phyloP scores from a whole-genome alignment of 2,797 vertebrate genomes.

The Amphiprion clarkii region DNA sequence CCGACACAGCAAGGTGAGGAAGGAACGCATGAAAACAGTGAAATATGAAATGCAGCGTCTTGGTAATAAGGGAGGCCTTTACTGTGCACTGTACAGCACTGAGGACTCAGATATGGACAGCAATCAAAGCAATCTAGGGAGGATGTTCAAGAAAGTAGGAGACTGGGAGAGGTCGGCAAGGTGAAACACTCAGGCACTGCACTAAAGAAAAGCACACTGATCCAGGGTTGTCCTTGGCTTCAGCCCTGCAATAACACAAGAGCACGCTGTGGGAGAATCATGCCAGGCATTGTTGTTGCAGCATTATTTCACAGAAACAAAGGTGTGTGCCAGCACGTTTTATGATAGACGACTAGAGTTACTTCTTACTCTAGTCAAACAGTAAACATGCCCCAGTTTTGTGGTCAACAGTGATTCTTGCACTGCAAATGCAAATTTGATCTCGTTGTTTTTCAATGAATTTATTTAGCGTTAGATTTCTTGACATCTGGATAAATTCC shows the following conservation, averaged over 20 bases:
- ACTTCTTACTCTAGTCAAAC: background rate
- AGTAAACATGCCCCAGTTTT: background rate
- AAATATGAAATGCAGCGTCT: background rate
- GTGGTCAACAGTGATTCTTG: background rate
- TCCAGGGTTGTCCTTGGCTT: slow-evolving; percentile 53
- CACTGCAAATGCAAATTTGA: background rate
- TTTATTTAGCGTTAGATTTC: background rate
- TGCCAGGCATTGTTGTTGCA: slow-evolving; percentile 15
- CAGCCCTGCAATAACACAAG: slow-evolving; percentile 24
- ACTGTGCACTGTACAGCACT: background rate
- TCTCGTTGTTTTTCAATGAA: background rate
- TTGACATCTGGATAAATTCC: background rate
- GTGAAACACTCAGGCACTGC: slow-evolving; percentile 35
- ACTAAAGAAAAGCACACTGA: slow-evolving; percentile 15
- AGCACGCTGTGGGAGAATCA: background rate
- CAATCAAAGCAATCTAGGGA: slow-evolving; percentile 1
- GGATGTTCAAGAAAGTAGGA: slow-evolving; percentile 2
- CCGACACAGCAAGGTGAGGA: slow-evolving; percentile 2
- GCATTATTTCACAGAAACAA: slow-evolving; percentile 3
- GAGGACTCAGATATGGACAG: background rate
- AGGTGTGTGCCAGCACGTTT: slow-evolving; percentile 9
- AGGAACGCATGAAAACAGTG: background rate
- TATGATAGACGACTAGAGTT: background rate
- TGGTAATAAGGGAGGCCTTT: background rate
- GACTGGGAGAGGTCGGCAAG: slow-evolving; percentile 30